Evolutionary conservation across 92 coral and sea anemone genomes (phyloP), one percentile per base, ranked within the genome.

Genomic region (Muricea muricata): DNA sequence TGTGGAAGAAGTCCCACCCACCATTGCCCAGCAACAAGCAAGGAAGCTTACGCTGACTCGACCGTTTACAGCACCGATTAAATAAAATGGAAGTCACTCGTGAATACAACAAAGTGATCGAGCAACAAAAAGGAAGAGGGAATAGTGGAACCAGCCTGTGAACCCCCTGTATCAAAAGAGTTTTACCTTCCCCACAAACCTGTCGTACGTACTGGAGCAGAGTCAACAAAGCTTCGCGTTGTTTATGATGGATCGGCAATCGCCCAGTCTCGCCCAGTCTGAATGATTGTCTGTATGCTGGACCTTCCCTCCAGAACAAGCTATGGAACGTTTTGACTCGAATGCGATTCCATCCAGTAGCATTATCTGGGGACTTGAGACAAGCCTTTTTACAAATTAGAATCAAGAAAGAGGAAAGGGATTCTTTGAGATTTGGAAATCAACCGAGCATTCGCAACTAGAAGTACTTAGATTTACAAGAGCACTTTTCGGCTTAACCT

Each of bases 11-110:
- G 70, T 47, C 37, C 84, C 83, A 83, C 75, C 84, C 48, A 0
- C 84, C 85, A 18, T 76, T 84, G 33, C 83, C 68, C n/a, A 73
- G 60, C 63, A 83, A 83, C 87, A 83, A 83, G 63, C 70, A 35
- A 20, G 87, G 84, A 12, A 83, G 87, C 61, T 45, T 83, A 39
- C 48, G 63, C 61, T 41, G 42, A 42, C 70, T 83, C 9, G 67
- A 42, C 10, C 32, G 79, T 54, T 69, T 83, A 29, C 30, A 63
- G 20, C 45, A 83, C 54, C 28, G 35, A 46, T 81, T 73, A 14
- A 41, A 74, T 25, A 75, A 77, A 28, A 6, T 42, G 78, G 86
- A 47, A 31, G 73, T 68, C 67, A 58, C 57, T 20, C 28, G 58
- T 57, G 63, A 10, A 24, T 82, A 82, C 58, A 39, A 75, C 32